Evolutionary conservation across 2,113 vertebrate species (phyloP).

Genomic region (Peromyscus californicus): DNA sequence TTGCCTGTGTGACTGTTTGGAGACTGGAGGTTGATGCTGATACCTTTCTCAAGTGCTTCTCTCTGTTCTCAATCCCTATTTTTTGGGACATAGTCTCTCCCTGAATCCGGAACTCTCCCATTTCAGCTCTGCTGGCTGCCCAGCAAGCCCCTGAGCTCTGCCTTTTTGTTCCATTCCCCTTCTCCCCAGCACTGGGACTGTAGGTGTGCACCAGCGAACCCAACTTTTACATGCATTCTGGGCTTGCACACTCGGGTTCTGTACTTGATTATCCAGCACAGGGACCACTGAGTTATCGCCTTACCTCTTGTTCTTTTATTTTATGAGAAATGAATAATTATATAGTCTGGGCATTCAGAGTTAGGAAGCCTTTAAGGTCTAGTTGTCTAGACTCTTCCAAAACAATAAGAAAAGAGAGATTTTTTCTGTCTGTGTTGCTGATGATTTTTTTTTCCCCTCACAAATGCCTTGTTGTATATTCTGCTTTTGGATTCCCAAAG

Average conservation of each 20-base stretch:
- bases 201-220: neutral
- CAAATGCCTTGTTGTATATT: neutral
- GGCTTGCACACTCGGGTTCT: neutral
- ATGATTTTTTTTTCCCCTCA: neutral
- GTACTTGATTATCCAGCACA: neutral
- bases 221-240: too few relatives aligned
- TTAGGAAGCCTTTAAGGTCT: slow-evolving; percentile 23
- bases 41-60: neutral
- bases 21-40: neutral
- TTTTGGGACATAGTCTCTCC: neutral
- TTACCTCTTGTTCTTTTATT: neutral
- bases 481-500: neutral
- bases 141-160: neutral
- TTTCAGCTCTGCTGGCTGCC: neutral
- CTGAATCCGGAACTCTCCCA: neutral
- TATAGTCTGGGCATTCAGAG: neutral
- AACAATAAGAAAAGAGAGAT: neutral
- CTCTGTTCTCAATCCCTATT: neutral
- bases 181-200: neutral
- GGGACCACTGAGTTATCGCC: neutral
- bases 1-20: neutral
- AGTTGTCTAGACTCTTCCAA: neutral
- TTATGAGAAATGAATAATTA: slow-evolving; percentile 52
- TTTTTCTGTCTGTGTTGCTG: neutral
- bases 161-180: neutral